phyloP scores from a whole-genome alignment of 2,888 invertebrate genomes.

The Tridacna crocea region DNA sequence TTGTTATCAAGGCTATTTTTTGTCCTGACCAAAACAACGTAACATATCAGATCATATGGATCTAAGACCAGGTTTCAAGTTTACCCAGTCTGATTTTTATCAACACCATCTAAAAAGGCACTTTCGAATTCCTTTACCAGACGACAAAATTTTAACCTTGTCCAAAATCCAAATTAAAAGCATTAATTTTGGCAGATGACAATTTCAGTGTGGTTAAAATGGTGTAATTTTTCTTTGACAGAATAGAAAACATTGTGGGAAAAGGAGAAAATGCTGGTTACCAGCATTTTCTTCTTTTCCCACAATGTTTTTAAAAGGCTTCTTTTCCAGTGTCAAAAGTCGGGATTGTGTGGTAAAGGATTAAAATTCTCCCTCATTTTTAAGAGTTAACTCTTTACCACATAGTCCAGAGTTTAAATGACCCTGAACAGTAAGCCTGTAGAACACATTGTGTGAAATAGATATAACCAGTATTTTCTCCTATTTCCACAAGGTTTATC shows the following conservation, averaged over 20 bases:
- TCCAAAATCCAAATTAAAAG: too few relatives aligned
- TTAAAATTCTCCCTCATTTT: too few relatives aligned
- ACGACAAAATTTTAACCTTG: too few relatives aligned
- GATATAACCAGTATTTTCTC: too few relatives aligned
- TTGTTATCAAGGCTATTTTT: too few relatives aligned
- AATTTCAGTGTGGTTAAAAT: background rate
- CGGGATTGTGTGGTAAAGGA: background rate
- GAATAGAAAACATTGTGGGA: background rate
- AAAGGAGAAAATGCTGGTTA: background rate
- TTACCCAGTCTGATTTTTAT: too few relatives aligned
- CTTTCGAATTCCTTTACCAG: background rate
- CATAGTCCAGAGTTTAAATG: too few relatives aligned
- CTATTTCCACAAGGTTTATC: background rate
- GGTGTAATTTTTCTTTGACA: background rate
- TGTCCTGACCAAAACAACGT: too few relatives aligned
- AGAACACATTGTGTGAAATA: too few relatives aligned
- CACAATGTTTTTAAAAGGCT: background rate
- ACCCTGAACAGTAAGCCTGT: too few relatives aligned
- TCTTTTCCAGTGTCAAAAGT: background rate
- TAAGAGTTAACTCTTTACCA: too few relatives aligned
- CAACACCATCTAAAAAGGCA: too few relatives aligned
- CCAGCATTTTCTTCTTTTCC: background rate
- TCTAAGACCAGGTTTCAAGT: background rate
- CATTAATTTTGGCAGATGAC: background rate
- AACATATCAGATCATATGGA: background rate